Base-by-base conservation (phyloP, 2,888 invertebrate species). In the Eupithecia insigniata region DNA sequence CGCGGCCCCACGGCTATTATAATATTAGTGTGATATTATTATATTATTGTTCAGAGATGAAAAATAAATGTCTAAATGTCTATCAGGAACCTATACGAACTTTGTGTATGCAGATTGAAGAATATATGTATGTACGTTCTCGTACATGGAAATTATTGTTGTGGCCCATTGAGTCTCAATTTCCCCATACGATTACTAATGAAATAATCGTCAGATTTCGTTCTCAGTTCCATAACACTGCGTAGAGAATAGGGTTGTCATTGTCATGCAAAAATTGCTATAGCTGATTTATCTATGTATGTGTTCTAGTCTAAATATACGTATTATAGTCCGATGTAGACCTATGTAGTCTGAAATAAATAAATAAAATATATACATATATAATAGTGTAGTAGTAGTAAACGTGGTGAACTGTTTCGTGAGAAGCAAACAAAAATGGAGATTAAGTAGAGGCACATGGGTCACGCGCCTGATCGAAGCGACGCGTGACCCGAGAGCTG, bases 141-240 rank as follows among this genome's bases (percentile, higher is more conserved):
- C n/a, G n/a, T n/a, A 28, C 60, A 60, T 60, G 30, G 30, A 2
- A 60, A 60, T 60, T 60, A 18, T 18, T 18, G 60, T 14, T 30
- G 18, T n/a, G 18, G 28, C 36, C 36, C 34, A 36, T 65, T 65
- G 22, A 39, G 16, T 18, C 28, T 60, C 65, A 28, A 43, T 65
- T 22, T 51, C 66, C 6, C 66, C 51, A 51, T 58, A 36, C 55
- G 58, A n/a, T 30, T 30, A n/a, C 39, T 36, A 67, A 67, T 67
- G 18, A 67, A 67, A 67, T 67, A 67, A 69, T 71, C 65, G 64
- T 72, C 68, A 69, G 65, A 70, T 70, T 73, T 73, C 61, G 70
- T 73, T 73, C 60, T 67, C 64, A 64, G 64, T 51, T 46, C 66
- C 58, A 16, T 18, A 73, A 67, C 69, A 66, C 55, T 34, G 66